Base-by-base conservation (phyloP, 2,113 vertebrate genomes). In the Myodes glareolus region DNA sequence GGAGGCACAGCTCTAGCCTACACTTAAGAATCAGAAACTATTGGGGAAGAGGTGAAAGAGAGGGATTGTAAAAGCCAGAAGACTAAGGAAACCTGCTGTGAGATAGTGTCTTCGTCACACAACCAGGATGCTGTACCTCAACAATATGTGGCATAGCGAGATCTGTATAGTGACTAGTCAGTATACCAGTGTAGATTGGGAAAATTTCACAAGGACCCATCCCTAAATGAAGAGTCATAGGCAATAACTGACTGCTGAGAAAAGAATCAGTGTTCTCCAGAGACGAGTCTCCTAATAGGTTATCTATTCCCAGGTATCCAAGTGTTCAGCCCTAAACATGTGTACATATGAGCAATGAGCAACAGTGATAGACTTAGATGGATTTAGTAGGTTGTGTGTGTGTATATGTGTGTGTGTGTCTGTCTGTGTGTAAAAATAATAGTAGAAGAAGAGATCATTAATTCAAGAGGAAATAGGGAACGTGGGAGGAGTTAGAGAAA, bases 241-340 rank as follows among this genome's bases (percentile, higher is more conserved):
- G 23, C n/a, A 42, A 4, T 39, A 61, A 82, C 7, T 17, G n/a
- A 14, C 23, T 42, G n/a, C 23, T 61, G 14, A 39, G 23, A 42
- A 13, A 3, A 27, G 23, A 3, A 39, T 27, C 55, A 61, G 55
- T 25, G 36, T 63, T 63, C 13, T 63, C 23, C 27, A 42, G 55
- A n/a, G 55, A 63, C 0, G 0, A 63, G 14, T 4, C 7, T 23
- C 0, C 2, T 58, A 39, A 39, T 39, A 39, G 33, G 36, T 61
- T 61, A 58, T 58, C 17, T 81, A 61, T 27, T 55, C 23, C 12
- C n/a, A 63, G 23, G 19, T 23, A 31, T 4, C 52, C 4, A 52
- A n/a, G 50, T 58, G 81, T 3, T 9, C 23, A 61, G 7, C 36
- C 21, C 36, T 82, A 39, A 82, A 39, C 5, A n/a, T 5, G 21